Base-by-base conservation (phyloP, 2,888 invertebrate species). In the Folsomia candida region DNA sequence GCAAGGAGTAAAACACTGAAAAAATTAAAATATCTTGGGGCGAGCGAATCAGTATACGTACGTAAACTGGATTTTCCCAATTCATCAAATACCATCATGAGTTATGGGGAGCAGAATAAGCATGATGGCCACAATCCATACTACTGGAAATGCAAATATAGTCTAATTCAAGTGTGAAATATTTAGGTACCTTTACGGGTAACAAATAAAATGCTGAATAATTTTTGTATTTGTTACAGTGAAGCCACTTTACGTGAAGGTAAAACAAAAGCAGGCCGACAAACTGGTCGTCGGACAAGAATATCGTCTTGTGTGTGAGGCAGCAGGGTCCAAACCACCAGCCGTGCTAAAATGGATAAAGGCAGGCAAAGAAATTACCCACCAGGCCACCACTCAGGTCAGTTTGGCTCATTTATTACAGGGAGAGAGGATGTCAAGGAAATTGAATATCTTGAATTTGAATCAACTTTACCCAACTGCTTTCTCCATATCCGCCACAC, bases 261-360 rank as follows among this genome's bases (percentile, higher is more conserved):
- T 94, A 81, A 84, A 92, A 81, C 92, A 91, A 71, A 92, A 92
- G 18, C 75, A 78, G n/a, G 69, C 72, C 83, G 91, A 92, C 82
- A 88, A 89, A 81, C 90, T 90, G 82, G 88, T 94, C 69, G 93
- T 93, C 0, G 93, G 92, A 81, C 91, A 91, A 82, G 88, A 90
- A 75, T 93, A 93, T 83, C 91, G 93, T 81, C 89, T 94, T 70
- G 93, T 93, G 82, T 94, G 94, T 83, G 89, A 90, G 82, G 91
- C 93, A 71, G 89, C 90, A 0, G 94, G 94, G 69, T 94, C 94
- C n/a, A 87, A 92, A 77, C 94, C 94, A 9, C 90, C 92, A 77
- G 93, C 94, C 2, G 60, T 68, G 47, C 90, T 94, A 81, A 91
- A 92, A 65, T 94, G 94, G 94, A 93, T 92, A 92, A 93, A 92